These are phyloP conservation scores for Telmatherina bonti DNA, from an alignment of 2,797 vertebrate genomes.

Conservation along the genomic window DNA sequence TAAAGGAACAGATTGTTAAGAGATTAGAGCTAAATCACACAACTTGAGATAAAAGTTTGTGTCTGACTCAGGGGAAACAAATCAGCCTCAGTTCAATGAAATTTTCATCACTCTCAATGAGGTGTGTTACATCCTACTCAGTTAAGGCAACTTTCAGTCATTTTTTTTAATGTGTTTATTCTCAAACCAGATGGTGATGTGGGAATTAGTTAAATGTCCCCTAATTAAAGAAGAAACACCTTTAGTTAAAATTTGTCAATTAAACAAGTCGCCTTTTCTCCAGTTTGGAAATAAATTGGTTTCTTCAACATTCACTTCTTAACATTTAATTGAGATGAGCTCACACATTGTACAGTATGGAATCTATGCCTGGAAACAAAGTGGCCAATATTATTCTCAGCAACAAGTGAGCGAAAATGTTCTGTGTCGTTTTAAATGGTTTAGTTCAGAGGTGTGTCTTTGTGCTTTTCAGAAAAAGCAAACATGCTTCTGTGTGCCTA, in stretches of 20 bases:
- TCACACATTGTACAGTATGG: neutral
- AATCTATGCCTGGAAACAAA: conserved; percentile 9
- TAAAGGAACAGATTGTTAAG: conserved; percentile 11
- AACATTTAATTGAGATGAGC: conserved; percentile 9
- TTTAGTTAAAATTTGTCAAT: conserved; percentile 53
- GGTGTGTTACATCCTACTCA: conserved; percentile 16
- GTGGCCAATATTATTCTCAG: neutral
- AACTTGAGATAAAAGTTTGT: neutral
- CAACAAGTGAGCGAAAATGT: conserved; percentile 17
- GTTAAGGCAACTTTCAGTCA: conserved; percentile 34
- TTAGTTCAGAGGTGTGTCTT: conserved; percentile 6
- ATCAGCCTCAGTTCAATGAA: conserved; percentile 17
- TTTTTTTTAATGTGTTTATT: conserved; percentile 67
- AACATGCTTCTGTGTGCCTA: conserved; percentile 19
- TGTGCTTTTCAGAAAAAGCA: conserved; percentile 9
- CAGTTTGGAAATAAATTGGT: conserved; percentile 30
- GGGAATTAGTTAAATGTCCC: conserved; percentile 72
- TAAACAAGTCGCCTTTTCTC: conserved; percentile 33
- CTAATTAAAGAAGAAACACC: conserved; percentile 68
- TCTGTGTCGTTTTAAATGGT: conserved; percentile 7
- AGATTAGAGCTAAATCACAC: conserved; percentile 21
- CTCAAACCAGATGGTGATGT: conserved; percentile 75
- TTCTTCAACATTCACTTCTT: conserved; percentile 36
- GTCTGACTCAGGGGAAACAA: conserved; percentile 16
- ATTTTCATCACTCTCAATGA: conserved; percentile 21